Conservation (phyloP, 2,888 invertebrate species). For the Eilema depressum region DNA sequence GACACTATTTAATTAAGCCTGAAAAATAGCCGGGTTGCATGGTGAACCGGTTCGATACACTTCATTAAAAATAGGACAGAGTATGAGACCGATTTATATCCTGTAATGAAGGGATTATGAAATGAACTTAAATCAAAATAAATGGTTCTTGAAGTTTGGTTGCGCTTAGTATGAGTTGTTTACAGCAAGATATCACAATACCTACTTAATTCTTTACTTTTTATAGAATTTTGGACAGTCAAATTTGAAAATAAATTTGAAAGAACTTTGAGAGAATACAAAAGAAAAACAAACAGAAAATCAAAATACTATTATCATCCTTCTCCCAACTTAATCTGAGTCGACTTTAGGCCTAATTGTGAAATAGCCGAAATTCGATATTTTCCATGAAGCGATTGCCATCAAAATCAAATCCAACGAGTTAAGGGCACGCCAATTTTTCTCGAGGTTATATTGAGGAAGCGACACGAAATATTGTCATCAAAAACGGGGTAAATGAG, state of each 20-base stretch:
- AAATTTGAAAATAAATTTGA: neutral
- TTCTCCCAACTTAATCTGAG: no score
- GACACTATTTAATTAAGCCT: conserved; percentile 63
- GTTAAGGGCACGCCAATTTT: conserved; percentile 21
- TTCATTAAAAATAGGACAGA: conserved; percentile 58
- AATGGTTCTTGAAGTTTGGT: neutral
- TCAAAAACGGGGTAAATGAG: conserved; percentile 41
- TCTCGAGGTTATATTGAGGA: conserved; percentile 33
- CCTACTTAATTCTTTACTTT: neutral
- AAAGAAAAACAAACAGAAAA: neutral
- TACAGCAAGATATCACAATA: neutral
- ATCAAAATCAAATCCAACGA: conserved; percentile 27
- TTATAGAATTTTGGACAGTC: neutral
- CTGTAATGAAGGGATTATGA: conserved; percentile 39
- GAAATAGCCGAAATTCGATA: no score
- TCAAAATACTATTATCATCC: no score
- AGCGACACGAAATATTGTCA: conserved; percentile 26
- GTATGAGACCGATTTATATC: conserved; percentile 53
- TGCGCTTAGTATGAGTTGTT: neutral
- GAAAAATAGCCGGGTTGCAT: conserved; percentile 56
- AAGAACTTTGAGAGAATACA: neutral
- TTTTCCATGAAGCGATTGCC: no score
- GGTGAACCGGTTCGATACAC: conserved; percentile 43
- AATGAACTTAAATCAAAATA: conserved; percentile 7
- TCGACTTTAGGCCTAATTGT: no score